Percentiles rank a stretch among this genome's conserved stretches.
These are phyloP conservation scores for Synanthedon vespiformis DNA, from an alignment of 2,888 invertebrate species.

Conservation along the genomic window DNA sequence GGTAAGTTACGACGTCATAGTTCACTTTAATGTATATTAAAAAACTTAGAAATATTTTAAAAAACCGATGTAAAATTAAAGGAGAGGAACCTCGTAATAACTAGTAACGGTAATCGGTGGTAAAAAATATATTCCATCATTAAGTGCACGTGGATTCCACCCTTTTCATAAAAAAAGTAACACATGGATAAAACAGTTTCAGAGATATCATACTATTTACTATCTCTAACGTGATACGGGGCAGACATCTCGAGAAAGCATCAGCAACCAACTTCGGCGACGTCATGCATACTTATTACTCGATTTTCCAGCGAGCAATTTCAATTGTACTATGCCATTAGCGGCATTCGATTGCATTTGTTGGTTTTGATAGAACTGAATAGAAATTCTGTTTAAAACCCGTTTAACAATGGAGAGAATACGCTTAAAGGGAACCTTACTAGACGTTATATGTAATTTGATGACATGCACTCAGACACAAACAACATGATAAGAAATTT, in stretches of 20 bases:
- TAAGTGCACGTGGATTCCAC: too few species aligned
- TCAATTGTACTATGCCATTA: slow-evolving; percentile 61
- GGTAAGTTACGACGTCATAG: too few species aligned
- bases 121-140: too few species aligned
- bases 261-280: slow-evolving; percentile 35
- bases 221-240: neutral
- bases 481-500: neutral
- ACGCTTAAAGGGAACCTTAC: neutral
- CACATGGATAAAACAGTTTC: too few species aligned
- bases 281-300: slow-evolving; percentile 66
- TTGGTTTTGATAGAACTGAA: slow-evolving; percentile 28
- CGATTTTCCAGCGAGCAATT: slow-evolving; percentile 56
- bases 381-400: slow-evolving; percentile 16
- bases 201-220: too few species aligned
- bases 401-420: neutral
- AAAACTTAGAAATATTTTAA: too few species aligned
- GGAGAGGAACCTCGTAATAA: too few species aligned
- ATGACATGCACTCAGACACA: neutral
- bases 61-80: too few species aligned
- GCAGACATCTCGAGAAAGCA: slow-evolving; percentile 50
- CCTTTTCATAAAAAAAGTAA: too few species aligned
- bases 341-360: slow-evolving; percentile 40
- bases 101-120: too few species aligned
- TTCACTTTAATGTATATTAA: too few species aligned
- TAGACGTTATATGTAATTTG: slow-evolving; percentile 1